phyloP scores from a whole-genome alignment of 2,797 vertebrate species.

The Triplophysa yarkandensis region DNA sequence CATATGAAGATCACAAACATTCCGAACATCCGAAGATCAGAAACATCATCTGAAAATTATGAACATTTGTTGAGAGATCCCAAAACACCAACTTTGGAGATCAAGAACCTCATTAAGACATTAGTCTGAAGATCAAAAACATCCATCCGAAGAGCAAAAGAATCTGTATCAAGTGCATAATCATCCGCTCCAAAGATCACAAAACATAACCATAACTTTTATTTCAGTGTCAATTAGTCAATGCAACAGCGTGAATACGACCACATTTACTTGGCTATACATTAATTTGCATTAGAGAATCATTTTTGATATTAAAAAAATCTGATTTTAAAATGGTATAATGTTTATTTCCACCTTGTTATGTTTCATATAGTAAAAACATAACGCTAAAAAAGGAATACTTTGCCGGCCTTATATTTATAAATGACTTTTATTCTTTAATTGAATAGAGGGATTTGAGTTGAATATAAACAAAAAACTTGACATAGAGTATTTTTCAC shows the following conservation, averaged over 20 bases:
- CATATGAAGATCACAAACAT: too few relatives aligned
- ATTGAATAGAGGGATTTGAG: not conserved
- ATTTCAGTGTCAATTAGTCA: not conserved
- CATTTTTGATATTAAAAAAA: not conserved
- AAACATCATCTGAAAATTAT: too few relatives aligned
- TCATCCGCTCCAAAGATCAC: too few relatives aligned
- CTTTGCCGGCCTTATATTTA: not conserved
- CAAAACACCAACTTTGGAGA: too few relatives aligned
- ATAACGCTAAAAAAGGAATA: not conserved
- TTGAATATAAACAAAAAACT: not conserved
- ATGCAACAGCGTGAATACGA: not conserved
- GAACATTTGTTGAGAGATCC: too few relatives aligned
- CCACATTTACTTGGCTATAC: not conserved
- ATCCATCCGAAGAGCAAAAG: not conserved
- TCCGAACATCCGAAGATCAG: too few relatives aligned
- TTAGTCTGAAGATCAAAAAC: not conserved
- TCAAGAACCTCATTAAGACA: too few relatives aligned
- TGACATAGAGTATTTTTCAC: too few relatives aligned
- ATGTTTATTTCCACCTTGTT: not conserved
- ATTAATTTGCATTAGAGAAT: not conserved
- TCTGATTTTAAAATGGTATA: not conserved
- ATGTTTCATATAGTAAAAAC: not conserved
- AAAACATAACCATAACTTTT: not conserved
- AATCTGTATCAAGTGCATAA: not conserved
- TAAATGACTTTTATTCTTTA: not conserved